phyloP scores from a whole-genome alignment of 2,113 vertebrate species.

The Rhagologus leucostigma region DNA sequence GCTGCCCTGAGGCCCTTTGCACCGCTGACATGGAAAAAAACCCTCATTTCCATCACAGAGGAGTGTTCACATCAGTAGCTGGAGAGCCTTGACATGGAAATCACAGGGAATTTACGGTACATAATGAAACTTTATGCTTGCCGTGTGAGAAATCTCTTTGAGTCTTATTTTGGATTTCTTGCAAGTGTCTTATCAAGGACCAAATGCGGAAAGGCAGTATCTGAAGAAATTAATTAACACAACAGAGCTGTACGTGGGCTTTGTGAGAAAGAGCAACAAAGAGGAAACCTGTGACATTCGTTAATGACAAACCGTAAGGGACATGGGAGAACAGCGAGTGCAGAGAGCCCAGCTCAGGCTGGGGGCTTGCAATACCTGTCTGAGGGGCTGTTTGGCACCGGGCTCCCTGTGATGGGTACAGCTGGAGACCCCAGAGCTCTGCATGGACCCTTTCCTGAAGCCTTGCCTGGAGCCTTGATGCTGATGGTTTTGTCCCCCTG shows the following conservation, averaged over 20 bases:
- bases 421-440: neutral
- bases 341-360: neutral
- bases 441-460: neutral
- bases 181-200: neutral
- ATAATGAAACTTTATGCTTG: neutral
- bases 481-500: rapidly evolving
- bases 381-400: neutral
- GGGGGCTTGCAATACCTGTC: rapidly evolving
- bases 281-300: neutral
- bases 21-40: neutral
- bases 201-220: neutral
- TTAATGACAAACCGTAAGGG: neutral
- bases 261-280: neutral
- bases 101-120: neutral
- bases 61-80: neutral
- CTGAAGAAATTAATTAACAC: conserved; percentile 2
- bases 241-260: neutral
- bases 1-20: neutral
- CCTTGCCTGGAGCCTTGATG: neutral
- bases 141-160: neutral
- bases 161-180: neutral
- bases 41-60: neutral
- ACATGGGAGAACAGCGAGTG: neutral
- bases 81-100: neutral
- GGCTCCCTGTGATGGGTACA: neutral